A percentile compares a stretch with the other conserved stretches of the same genome.
phyloP scores from a whole-genome alignment of 2,113 vertebrate genomes.

The Pteruthius melanotis region DNA sequence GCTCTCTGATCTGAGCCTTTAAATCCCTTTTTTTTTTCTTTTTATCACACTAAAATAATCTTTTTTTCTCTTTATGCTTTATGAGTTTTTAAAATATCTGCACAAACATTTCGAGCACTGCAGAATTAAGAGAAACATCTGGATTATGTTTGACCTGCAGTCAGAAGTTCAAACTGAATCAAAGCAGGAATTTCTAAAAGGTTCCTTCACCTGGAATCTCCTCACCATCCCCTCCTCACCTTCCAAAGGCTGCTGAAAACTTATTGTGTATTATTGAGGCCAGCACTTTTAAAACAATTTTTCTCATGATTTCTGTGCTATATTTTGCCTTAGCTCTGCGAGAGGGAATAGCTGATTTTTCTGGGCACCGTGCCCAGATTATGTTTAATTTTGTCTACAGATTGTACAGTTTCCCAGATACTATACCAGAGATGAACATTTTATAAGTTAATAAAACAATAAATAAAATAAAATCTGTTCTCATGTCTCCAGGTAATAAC shows the following conservation, averaged over 20 bases:
- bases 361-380: slow-evolving; percentile 54
- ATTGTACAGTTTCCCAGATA: slow-evolving; percentile 53
- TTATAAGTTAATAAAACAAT: slow-evolving; percentile 64
- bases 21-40: background rate
- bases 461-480: slow-evolving; percentile 56
- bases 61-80: background rate
- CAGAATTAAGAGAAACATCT: background rate
- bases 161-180: background rate
- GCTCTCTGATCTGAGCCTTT: background rate
- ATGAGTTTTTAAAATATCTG: background rate
- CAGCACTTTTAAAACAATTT: background rate
- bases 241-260: background rate
- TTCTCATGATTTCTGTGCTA: slow-evolving; percentile 32
- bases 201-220: background rate
- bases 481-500: slow-evolving; percentile 9
- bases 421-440: slow-evolving; percentile 44
- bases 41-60: background rate
- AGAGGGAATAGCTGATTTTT: slow-evolving; percentile 26
- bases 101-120: background rate
- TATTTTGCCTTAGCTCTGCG: slow-evolving; percentile 28
- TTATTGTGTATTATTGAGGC: background rate
- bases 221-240: background rate
- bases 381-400: slow-evolving; percentile 58
- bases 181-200: background rate
- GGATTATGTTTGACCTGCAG: background rate